Evolutionary conservation across 2,113 vertebrate genomes (phyloP), one percentile per base, ranked within the genome.

Genomic region (Vimba vimba): DNA sequence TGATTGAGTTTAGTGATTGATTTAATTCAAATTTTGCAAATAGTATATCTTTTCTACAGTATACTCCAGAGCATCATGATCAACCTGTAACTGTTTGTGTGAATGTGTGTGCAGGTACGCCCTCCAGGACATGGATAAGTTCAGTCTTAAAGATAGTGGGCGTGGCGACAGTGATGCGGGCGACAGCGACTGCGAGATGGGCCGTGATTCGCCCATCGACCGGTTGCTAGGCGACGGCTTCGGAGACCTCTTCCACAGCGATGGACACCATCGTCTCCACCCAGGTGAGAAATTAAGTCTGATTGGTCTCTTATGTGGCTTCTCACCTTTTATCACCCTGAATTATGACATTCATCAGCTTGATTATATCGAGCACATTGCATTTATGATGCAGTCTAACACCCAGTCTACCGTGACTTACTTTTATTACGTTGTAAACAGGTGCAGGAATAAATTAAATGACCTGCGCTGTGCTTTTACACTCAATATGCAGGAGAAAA

Each of bases 61-160:
- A 66, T 66, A 47, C 8, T 30, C 9, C 13, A 25, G 10, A 47
- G 15, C 15, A 50, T 71, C 25, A 36, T 3, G 9, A n/a, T 50
- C 10, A 33, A 36, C 5, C 52, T 71, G 0, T 82, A 79, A 83
- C 36, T 83, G 36, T 88, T 75, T 78, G 84, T 85, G 85, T 89
- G 2, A 8, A 36, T 92, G 77, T 23, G 60, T 66, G 85, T 36
- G 66, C 88, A 99, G 97, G 89, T 99, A 99, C 91, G 97, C 97
- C 87, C 96, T 99, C 68, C 98, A 99, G 94, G 98, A 99, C 90
- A 99, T 99, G 98, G 98, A 99, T 94, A 99, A 99, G 94, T 99
- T 99, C 94, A 99, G 98, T 94, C 93, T 99, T 92, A 99, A 99
- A 93, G 98, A 99, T 95, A 99, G 98, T 93, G 98, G 98, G 84